Base-by-base conservation (phyloP, 2,113 vertebrate genomes). In the Etheostoma spectabile region DNA sequence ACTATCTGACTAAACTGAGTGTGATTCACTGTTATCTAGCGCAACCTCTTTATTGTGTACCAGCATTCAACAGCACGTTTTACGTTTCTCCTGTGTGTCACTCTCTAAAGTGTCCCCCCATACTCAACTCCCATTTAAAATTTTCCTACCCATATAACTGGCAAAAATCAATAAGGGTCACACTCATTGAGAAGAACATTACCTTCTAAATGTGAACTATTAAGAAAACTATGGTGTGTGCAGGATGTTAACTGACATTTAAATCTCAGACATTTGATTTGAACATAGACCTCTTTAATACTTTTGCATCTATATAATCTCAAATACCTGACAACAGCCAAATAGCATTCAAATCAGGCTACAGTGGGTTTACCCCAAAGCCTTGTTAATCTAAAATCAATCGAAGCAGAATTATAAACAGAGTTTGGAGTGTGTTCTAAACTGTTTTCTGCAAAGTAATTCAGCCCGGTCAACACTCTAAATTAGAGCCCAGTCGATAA, bases 371-470 rank as follows among this genome's bases (percentile, higher is more conserved):
- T 51, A 52, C 21, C 8, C 5, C 11, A 64, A 4, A 35, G 3
- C 5, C 19, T 8, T 30, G 7, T 33, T 63, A 22, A 30, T 83
- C 14, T 21, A n/a, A 83, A 73, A n/a, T 59, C 3, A n/a, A 33
- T 73, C 33, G 3, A 42, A 16, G 13, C 11, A 16, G 19, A 22
- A 33, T 73, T 33, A 14, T 19, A 42, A 53, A 55, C 30, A 33
- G 21, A 7, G 61, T 60, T 35, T 55, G 33, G 35, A 73, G 21
- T 16, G 21, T n/a, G 38, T 33, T 12, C 14, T 35, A 7, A 51
- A 42, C 51, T n/a, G n/a, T 76, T 76, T 57, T 57, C n/a, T 51
- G 27, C n/a, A 51, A 45, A 60, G 38, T 53, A 21, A 45, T 72
- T 83, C 30, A 35, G 33, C 14, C 19, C 30, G 30, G 45, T 66